These are phyloP conservation scores for Limonius californicus DNA, from an alignment of 1,140 invertebrate species.

Conservation along the genomic window DNA sequence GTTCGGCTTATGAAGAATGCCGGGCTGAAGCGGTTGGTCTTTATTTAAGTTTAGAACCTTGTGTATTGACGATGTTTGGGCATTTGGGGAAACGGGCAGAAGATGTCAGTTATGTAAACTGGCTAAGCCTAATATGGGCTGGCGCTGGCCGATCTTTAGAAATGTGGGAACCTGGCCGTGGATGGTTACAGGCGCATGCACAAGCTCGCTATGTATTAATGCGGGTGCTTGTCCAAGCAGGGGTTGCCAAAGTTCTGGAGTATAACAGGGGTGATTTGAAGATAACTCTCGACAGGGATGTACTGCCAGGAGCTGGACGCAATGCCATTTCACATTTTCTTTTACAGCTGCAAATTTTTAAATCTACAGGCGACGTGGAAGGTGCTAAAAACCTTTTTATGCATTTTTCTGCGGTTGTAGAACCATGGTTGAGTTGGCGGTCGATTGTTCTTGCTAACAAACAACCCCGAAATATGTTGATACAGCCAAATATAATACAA, in stretches of 20 bases:
- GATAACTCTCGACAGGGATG: conserved; percentile 71
- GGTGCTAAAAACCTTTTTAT: conserved; percentile 69
- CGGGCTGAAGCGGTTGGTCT: conserved; percentile 80
- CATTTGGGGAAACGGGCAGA: conserved; percentile 70
- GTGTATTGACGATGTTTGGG: conserved; percentile 83
- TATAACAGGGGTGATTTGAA: conserved; percentile 69
- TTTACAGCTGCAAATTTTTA: conserved; percentile 75
- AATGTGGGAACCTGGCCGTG: conserved; percentile 84
- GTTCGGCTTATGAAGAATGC: conserved; percentile 92
- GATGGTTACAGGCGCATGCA: conserved; percentile 73
- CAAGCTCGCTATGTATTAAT: conserved; percentile 79
- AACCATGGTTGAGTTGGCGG: conserved; percentile 73
- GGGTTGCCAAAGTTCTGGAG: conserved; percentile 69
- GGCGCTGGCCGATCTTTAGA: conserved; percentile 83
- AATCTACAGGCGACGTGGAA: conserved; percentile 77
- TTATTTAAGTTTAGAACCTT: conserved; percentile 66
- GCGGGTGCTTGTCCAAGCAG: conserved; percentile 81
- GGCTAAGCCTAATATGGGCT: conserved; percentile 82
- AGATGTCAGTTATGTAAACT: conserved; percentile 87
- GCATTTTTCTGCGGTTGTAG: conserved; percentile 73
- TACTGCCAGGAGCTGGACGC: conserved; percentile 80
- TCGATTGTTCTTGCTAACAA: conserved; percentile 84
- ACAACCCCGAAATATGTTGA: conserved; percentile 86
- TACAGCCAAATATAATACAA: conserved; percentile 75
- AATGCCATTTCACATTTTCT: conserved; percentile 75